phyloP scores from a whole-genome alignment of 2,113 vertebrate genomes.

The Phoxinus phoxinus region DNA sequence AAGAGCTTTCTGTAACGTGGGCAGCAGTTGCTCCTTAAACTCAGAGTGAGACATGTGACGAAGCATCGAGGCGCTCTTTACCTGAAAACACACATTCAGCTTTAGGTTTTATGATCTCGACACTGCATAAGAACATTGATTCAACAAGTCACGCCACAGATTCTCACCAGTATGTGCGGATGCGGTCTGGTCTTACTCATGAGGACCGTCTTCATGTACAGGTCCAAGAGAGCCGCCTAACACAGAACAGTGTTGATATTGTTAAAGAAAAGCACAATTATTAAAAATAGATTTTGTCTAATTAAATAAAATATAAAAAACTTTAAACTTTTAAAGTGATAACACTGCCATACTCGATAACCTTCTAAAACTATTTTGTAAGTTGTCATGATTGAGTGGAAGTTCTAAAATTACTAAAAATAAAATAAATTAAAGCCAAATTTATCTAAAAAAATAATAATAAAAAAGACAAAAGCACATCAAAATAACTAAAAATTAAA shows the following conservation, averaged over 20 bases:
- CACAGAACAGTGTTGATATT: not conserved
- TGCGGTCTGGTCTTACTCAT: constrained; percentile 93
- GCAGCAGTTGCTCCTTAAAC: constrained; percentile 91
- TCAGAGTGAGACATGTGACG: constrained; percentile 88
- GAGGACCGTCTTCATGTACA: constrained; percentile 93
- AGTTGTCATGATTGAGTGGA: not conserved
- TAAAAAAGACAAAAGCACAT: not conserved
- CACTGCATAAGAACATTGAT: not conserved
- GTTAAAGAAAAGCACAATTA: not conserved
- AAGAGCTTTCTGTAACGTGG: constrained; percentile 91
- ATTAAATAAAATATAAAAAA: not conserved
- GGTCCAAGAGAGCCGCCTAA: constrained; percentile 86
- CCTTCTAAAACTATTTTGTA: too few species aligned
- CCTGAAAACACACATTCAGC: constrained; percentile 70
- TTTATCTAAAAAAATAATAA: too few species aligned
- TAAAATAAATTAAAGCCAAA: not conserved
- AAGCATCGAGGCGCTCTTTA: constrained; percentile 84
- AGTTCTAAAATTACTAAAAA: not conserved
- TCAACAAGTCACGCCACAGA: not conserved
- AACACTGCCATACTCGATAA: too few species aligned
- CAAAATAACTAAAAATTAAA: not conserved
- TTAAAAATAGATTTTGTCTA: not conserved
- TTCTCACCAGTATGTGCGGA: constrained; percentile 87
- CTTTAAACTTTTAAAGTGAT: too few species aligned
- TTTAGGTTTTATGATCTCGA: not conserved